Base-by-base conservation (phyloP, 2,113 vertebrate species). In the Eira barbara region DNA sequence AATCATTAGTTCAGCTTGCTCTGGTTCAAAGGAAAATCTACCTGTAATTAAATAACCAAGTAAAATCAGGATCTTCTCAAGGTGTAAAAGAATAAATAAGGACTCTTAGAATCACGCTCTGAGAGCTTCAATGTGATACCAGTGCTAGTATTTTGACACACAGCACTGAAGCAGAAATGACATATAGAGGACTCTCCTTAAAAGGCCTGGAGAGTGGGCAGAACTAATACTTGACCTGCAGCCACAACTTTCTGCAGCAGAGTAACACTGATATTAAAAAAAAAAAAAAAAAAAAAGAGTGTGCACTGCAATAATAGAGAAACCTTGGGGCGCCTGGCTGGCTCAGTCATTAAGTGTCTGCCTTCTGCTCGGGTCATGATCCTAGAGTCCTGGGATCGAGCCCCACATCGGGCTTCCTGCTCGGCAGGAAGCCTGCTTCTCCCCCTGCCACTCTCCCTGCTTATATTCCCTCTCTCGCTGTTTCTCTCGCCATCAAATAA, bases 1-100 rank as follows among this genome's bases (percentile, higher is more conserved):
- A 95, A 71, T 96, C 59, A 87, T 83, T 96, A 95, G 27, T 80
- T 96, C 27, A 94, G 49, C 31, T 96, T 92, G 1, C 3, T 91
- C n/a, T 87, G 29, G 10, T 87, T 92, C 67, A 90, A 86, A 92
- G 36, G 76, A 86, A 96, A 94, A 82, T 84, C 59, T 71, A 83
- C 49, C 69, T 95, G 20, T 89, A 78, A 78, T 91, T 82, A 73
- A 93, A 83, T 79, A 95, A 82, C 79, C 17, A 91, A 76, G 52
- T 61, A 45, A 91, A 97, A 55, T 7, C 21, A 94, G 47, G 7
- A 49, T 73, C 47, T 78, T 95, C 47, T 92, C 74, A 97, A 83
- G 13, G 7, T 89, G 73, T 93, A 67, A 96, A 95, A 21, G 39
- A 92, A 94, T 90, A 36, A 84, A 95, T 34, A 74, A 2, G 86